These are phyloP conservation scores for Pegoplata infirma DNA, from an alignment of 2,888 invertebrate species.

Conservation along the genomic window DNA sequence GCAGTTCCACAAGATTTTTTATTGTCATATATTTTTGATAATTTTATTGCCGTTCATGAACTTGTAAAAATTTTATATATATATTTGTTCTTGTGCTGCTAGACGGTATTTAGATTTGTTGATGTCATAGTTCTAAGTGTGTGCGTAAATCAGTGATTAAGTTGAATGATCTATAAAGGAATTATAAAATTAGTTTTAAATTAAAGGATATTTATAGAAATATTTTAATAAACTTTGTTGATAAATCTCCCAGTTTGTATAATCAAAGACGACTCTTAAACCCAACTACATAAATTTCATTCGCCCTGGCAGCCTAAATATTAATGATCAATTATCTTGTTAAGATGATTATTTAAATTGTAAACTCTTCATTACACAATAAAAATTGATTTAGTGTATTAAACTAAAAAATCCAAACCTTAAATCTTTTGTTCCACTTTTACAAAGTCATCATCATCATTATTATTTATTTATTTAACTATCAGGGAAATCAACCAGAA, in stretches of 20 bases:
- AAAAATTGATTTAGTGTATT: neutral
- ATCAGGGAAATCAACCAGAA: neutral
- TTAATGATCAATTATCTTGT: no score
- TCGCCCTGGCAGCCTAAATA: no score
- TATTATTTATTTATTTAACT: neutral
- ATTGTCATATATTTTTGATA: slow-evolving; percentile 55
- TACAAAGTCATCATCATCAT: neutral
- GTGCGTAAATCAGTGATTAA: neutral
- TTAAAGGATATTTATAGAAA: no score
- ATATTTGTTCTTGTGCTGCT: neutral
- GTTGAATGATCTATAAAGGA: slow-evolving; percentile 29
- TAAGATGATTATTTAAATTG: no score
- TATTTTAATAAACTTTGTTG: no score
- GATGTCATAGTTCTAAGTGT: neutral
- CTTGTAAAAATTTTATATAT: slow-evolving; percentile 53
- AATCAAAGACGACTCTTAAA: no score
- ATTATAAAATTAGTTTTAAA: no score
- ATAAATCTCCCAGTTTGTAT: no score
- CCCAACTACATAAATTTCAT: no score
- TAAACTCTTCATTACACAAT: no score
- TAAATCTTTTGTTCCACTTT: neutral
- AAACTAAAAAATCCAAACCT: neutral
- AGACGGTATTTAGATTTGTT: neutral
- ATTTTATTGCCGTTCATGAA: slow-evolving; percentile 62
- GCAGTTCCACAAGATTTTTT: slow-evolving; percentile 27